Conservation (phyloP, 2,797 vertebrate species). For the Sphaeramia orbicularis region DNA sequence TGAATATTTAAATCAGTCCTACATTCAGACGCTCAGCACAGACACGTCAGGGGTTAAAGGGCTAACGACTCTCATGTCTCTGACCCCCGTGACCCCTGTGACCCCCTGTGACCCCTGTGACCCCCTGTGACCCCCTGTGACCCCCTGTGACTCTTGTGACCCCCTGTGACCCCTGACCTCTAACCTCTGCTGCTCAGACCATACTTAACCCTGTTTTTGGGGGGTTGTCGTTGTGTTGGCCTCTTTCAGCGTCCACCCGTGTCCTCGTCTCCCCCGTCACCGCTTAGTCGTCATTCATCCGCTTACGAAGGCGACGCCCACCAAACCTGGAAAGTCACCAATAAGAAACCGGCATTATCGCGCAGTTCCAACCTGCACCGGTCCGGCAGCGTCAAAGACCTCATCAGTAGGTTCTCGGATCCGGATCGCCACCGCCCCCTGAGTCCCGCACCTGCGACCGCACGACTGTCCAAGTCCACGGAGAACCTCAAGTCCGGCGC, state of each 20-base stretch:
- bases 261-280: slow-evolving; percentile 27
- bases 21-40: too few species aligned
- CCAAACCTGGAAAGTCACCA: slow-evolving; percentile 36
- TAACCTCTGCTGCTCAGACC: slow-evolving; percentile 3
- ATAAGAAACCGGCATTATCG: slow-evolving; percentile 24
- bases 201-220: slow-evolving; percentile 30
- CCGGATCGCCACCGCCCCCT: slow-evolving; percentile 29
- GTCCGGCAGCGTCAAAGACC: slow-evolving; percentile 74
- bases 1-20: too few species aligned
- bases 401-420: slow-evolving; percentile 78
- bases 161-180: neutral
- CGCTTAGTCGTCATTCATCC: slow-evolving; percentile 27
- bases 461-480: slow-evolving; percentile 8
- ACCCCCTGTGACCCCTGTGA: too few species aligned
- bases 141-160: too few species aligned
- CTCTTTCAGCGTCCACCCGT: slow-evolving; percentile 60
- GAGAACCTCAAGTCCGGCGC: neutral
- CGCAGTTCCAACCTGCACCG: slow-evolving; percentile 51
- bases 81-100: too few species aligned
- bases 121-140: too few species aligned
- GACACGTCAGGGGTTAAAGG: too few species aligned
- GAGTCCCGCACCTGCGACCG: slow-evolving; percentile 21
- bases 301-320: slow-evolving; percentile 33
- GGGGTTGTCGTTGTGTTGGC: slow-evolving; percentile 62
- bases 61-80: too few species aligned